Percentiles rank a stretch among this genome's conserved stretches.
Evolutionary conservation across 2,888 invertebrate species (phyloP).

Genomic region (Pasiphila rectangulata): DNA sequence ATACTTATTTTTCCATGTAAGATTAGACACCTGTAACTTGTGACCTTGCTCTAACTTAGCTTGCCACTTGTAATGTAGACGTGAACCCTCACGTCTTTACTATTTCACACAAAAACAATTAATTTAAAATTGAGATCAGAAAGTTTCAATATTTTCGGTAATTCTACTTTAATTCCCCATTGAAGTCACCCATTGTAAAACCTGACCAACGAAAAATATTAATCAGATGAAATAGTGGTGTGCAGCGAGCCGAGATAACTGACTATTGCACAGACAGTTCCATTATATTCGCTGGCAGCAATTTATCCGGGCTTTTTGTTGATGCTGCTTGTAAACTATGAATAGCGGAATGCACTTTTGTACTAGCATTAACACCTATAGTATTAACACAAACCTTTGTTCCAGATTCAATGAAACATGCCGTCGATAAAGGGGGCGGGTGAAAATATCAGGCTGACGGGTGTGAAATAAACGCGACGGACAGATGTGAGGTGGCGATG

Average conservation of each 20-base stretch:
- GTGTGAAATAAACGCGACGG: constrained; percentile 40
- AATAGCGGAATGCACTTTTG: constrained; percentile 55
- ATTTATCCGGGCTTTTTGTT: constrained; percentile 63
- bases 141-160: not conserved
- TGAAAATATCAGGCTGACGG: constrained; percentile 33
- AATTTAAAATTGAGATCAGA: too few relatives aligned
- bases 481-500: constrained; percentile 48
- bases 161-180: not conserved
- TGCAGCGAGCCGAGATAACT: constrained; percentile 50
- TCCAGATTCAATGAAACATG: constrained; percentile 45
- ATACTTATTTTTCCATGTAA: too few relatives aligned
- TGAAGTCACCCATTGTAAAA: constrained; percentile 20
- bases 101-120: too few relatives aligned
- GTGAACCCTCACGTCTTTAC: too few relatives aligned
- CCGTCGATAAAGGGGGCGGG: constrained; percentile 25
- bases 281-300: constrained; percentile 57
- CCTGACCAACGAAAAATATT: constrained; percentile 38
- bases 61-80: too few relatives aligned
- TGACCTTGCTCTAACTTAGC: too few relatives aligned
- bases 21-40: too few relatives aligned
- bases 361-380: constrained; percentile 39
- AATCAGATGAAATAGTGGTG: constrained; percentile 44
- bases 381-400: constrained; percentile 39
- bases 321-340: constrained; percentile 55
- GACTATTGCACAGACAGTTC: constrained; percentile 48